Evolutionary conservation across 2,888 invertebrate species (phyloP).

Genomic region (Mycalesis mineus): DNA sequence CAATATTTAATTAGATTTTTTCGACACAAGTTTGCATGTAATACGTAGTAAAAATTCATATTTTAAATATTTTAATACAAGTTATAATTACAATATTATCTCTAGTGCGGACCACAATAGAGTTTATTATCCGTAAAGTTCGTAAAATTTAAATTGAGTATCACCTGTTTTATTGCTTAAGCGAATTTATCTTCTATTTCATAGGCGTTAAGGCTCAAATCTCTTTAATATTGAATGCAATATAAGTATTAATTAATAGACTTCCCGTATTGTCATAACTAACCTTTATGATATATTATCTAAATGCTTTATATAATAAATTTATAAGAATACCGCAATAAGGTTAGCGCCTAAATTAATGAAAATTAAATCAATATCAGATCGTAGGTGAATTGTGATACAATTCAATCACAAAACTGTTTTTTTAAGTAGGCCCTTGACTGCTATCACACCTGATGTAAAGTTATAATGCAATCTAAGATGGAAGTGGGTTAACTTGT

Average conservation of each 20-base stretch:
- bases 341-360: too few relatives aligned
- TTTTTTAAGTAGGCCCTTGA: too few relatives aligned
- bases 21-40: background rate
- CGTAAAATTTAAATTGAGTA: conserved; percentile 11
- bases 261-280: background rate
- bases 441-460: too few relatives aligned
- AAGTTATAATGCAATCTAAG: too few relatives aligned
- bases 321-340: background rate
- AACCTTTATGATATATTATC: background rate
- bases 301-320: background rate
- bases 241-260: background rate
- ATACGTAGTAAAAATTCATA: background rate
- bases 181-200: background rate
- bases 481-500: too few relatives aligned
- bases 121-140: conserved; percentile 26
- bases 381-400: too few relatives aligned
- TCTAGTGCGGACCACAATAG: conserved; percentile 20
- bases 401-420: too few relatives aligned
- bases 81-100: conserved; percentile 22
- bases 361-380: too few relatives aligned
- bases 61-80: conserved; percentile 14
- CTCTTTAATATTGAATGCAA: background rate
- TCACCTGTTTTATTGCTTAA: conserved; percentile 6
- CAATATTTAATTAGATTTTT: background rate
- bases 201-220: background rate